Evolutionary conservation across 2,113 vertebrate genomes (phyloP).

Genomic region (Xiphophorus couchianus): DNA sequence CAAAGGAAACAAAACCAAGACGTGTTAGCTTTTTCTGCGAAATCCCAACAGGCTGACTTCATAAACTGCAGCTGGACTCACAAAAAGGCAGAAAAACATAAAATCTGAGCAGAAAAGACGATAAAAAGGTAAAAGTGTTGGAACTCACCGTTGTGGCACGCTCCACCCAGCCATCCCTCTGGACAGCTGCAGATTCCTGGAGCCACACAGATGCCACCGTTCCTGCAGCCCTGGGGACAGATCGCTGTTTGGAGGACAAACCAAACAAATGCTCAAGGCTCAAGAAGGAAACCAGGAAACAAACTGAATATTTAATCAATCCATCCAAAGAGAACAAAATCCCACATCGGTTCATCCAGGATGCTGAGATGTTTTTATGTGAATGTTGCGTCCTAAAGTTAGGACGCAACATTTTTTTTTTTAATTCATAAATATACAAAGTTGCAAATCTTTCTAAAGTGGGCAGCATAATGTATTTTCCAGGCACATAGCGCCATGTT

Average conservation of each 20-base stretch:
- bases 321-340: neutral
- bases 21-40: neutral
- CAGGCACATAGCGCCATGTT: no score
- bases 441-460: no score
- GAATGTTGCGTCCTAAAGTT: no score
- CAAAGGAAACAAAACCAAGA: neutral
- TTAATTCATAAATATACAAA: no score
- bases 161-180: slow-evolving; percentile 86
- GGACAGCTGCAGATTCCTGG: slow-evolving; percentile 90
- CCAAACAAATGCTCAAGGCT: slow-evolving; percentile 31
- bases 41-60: neutral
- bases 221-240: slow-evolving; percentile 87
- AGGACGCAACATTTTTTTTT: no score
- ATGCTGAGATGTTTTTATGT: neutral
- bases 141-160: slow-evolving; percentile 85
- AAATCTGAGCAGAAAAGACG: slow-evolving; percentile 29
- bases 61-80: slow-evolving; percentile 5
- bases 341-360: neutral
- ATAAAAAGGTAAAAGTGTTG: neutral
- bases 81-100: slow-evolving; percentile 1
- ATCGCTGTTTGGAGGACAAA: slow-evolving; percentile 77
- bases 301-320: neutral
- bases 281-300: neutral
- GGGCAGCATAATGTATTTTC: no score
- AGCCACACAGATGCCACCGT: slow-evolving; percentile 84